Evolutionary conservation across 2,113 vertebrate species (phyloP).

Genomic region (Muntiacus muntjak): DNA sequence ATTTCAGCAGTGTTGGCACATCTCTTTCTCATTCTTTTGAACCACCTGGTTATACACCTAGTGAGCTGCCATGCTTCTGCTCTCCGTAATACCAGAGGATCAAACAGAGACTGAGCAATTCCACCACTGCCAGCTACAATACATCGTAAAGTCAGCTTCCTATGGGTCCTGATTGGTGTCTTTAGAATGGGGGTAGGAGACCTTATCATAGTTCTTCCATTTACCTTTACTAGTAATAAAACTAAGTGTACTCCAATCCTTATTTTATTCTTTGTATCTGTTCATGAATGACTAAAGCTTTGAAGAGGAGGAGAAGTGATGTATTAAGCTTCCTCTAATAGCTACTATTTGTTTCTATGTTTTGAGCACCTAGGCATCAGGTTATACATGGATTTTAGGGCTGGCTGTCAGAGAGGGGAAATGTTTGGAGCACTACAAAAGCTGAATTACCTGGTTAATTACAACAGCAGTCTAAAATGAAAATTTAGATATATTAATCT

Average conservation of each 20-base stretch:
- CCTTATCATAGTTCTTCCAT: background rate
- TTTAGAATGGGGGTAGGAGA: background rate
- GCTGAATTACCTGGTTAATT: background rate
- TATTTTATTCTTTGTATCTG: background rate
- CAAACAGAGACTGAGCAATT: background rate
- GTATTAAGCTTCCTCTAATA: background rate
- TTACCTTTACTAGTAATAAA: background rate
- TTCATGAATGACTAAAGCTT: background rate
- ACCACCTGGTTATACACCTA: rapidly evolving
- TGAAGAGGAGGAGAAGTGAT: background rate
- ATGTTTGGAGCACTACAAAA: background rate
- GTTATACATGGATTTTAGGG: background rate
- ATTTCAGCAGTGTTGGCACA: background rate
- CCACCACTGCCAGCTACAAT: background rate
- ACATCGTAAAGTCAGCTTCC: background rate
- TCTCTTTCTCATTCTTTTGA: background rate
- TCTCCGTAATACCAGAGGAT: background rate
- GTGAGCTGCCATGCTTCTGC: background rate
- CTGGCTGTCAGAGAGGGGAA: background rate
- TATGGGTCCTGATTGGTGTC: background rate
- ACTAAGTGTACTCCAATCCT: background rate
- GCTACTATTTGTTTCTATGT: background rate
- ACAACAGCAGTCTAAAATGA: background rate
- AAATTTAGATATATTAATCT: background rate
- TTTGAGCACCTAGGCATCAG: background rate